Evolutionary conservation across 2,888 invertebrate species (phyloP), one percentile per base, ranked within the genome.

Genomic region (Griposia aprilina): DNA sequence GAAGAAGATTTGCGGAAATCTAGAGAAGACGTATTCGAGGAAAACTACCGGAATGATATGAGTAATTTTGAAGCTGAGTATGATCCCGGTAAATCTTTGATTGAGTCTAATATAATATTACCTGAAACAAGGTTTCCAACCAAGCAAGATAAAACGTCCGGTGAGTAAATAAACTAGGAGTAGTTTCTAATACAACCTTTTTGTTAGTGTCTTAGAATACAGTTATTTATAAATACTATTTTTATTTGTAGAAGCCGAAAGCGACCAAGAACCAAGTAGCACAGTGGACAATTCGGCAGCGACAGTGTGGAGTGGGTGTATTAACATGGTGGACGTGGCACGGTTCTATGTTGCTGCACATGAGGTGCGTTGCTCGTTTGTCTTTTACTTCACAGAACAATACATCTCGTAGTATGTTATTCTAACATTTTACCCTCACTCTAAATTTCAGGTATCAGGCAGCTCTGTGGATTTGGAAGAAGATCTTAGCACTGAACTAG

Each of bases 281-380:
- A 98, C 98, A 11, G 98, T 98, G 7, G 96, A 97, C 13, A 93
- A 93, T 78, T 92, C 97, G 0, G 93, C 95, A 1, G 96, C 97
- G 0, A 97, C 97, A 0, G 97, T 98, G 52, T 99, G 99, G 99
- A 98, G 98, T 80, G 99, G 99, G 2, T 98, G 98, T 85, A 98
- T 99, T 13, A 98, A 98, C 90, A 99, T 99, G 99, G 98, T 98
- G 11, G 99, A 99, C 91, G 98, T 99, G 0, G 98, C 99, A 0
- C 98, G 98, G 88, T 99, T 99, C 91, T 98, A 98, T 88, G 98
- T 99, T 15, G 97, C 98, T 20, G 98, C 99, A 8, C 98, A 98
- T 91, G 98, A 98, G 92, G 98, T 99, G 65, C 48, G 74, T 62
- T 69, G 59, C 41, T 71, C 15, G 57, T 36, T 82, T 70, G 41